phyloP scores from a whole-genome alignment of 1,140 invertebrate genomes.

The Neelides sp. region DNA sequence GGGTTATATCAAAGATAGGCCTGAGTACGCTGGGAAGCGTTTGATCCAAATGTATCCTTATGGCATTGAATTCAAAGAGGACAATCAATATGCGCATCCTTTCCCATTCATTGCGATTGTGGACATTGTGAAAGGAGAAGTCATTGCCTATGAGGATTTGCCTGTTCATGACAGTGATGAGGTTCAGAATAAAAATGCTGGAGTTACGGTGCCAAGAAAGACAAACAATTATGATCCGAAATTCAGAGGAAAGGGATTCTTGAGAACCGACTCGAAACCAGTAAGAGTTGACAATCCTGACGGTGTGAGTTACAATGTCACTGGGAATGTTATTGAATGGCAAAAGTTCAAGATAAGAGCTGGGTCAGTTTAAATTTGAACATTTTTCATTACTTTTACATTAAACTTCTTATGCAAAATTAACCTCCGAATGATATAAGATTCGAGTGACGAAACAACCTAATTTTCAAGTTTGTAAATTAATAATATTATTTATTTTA shows the following conservation, averaged over 20 bases:
- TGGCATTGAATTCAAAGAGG: slow-evolving; percentile 4
- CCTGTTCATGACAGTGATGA: slow-evolving; percentile 9
- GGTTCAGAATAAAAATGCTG: neutral
- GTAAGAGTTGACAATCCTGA: neutral
- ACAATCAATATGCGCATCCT: slow-evolving; percentile 18
- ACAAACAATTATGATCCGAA: slow-evolving; percentile 9
- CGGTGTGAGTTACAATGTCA: neutral
- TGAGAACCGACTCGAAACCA: neutral
- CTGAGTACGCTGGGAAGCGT: slow-evolving; percentile 6
- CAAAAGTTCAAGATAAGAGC: slow-evolving; percentile 11
- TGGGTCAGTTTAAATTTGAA: neutral
- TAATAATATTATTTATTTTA: neutral
- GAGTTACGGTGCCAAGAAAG: slow-evolving; percentile 4
- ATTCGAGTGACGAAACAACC: neutral
- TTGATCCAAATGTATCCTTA: slow-evolving; percentile 13
- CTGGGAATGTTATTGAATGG: slow-evolving; percentile 8
- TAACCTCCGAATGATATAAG: neutral
- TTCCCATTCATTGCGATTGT: slow-evolving; percentile 14
- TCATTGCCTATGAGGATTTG: slow-evolving; percentile 10
- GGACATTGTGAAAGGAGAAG: slow-evolving; percentile 1
- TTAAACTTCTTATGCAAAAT: neutral
- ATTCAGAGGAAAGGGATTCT: neutral
- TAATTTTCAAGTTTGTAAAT: neutral
- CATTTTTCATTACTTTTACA: neutral
- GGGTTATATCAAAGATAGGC: slow-evolving; percentile 15